Percentiles rank a stretch among this genome's conserved stretches.
Conservation (phyloP, 2,797 vertebrate genomes). For the Pogoniulus pusillus region DNA sequence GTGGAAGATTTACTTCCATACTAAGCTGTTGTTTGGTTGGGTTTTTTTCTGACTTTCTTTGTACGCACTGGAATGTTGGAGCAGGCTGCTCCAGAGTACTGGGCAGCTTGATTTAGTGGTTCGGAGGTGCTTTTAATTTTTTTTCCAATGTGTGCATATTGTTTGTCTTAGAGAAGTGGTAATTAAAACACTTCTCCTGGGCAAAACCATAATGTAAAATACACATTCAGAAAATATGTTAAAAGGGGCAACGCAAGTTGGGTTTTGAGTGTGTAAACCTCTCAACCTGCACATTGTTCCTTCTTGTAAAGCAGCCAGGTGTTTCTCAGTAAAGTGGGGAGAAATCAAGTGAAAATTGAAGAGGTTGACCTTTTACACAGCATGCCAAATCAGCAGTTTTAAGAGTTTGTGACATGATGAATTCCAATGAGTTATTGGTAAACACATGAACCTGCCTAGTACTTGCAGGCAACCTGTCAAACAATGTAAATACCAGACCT, state of each 20-base stretch:
- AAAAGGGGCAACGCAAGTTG: neutral
- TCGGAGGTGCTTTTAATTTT: neutral
- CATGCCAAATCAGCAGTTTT: conserved; percentile 4
- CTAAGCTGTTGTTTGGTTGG: neutral
- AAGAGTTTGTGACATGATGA: neutral
- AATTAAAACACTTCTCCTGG: conserved; percentile 31
- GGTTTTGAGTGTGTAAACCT: conserved; percentile 21
- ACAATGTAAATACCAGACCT: conserved; percentile 10
- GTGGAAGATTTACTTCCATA: neutral
- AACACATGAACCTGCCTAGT: neutral
- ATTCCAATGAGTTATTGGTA: conserved; percentile 17
- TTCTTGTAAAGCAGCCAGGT: conserved; percentile 3
- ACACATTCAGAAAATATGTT: neutral
- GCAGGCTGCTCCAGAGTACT: neutral
- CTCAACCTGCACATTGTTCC: neutral
- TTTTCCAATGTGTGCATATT: neutral
- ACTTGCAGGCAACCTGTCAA: conserved; percentile 6
- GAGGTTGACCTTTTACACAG: conserved; percentile 38
- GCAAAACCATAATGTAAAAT: conserved; percentile 19
- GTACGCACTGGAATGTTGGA: conserved; percentile 22
- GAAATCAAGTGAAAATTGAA: neutral
- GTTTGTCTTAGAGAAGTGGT: conserved; percentile 19
- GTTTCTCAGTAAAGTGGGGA: neutral
- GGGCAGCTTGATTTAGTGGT: neutral
- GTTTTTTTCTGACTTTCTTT: neutral